Conservation (phyloP, 2,113 vertebrate genomes). For the Peromyscus californicus region DNA sequence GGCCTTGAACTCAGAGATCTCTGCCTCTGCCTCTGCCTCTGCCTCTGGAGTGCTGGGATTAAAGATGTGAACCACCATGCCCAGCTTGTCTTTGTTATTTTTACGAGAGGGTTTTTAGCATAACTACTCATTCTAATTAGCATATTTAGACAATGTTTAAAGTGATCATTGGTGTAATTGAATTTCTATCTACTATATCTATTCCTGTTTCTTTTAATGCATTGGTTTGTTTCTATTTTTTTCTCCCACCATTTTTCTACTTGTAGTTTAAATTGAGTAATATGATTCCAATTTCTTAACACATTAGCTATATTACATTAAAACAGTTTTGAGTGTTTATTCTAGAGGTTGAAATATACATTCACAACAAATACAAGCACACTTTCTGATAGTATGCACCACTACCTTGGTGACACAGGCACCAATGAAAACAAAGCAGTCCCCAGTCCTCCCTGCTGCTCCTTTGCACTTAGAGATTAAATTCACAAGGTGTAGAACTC, state of each 20-base stretch:
- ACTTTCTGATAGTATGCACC: not conserved
- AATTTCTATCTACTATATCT: not conserved
- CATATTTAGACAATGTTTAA: not conserved
- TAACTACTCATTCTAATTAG: not conserved
- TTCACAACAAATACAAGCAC: not conserved
- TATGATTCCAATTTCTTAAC: not conserved
- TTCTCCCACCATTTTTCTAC: not conserved
- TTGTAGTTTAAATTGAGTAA: not conserved
- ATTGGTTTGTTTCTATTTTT: not conserved
- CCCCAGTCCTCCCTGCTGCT: not conserved
- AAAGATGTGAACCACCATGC: not conserved
- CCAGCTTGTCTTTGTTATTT: not conserved
- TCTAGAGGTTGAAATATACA: not conserved
- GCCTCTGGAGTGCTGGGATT: not conserved
- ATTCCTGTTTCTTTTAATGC: not conserved
- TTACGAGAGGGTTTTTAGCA: not conserved
- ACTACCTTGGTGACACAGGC: not conserved
- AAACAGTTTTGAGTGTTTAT: not conserved
- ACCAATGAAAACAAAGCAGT: not conserved
- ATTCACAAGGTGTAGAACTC: not conserved
- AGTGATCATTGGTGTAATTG: not conserved
- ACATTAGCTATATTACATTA: not conserved
- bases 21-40: not conserved
- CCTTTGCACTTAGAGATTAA: not conserved
- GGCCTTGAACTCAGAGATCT: not conserved